Evolutionary conservation across 2,113 vertebrate genomes (phyloP).

Genomic region (sheep (Ovis aries)): DNA sequence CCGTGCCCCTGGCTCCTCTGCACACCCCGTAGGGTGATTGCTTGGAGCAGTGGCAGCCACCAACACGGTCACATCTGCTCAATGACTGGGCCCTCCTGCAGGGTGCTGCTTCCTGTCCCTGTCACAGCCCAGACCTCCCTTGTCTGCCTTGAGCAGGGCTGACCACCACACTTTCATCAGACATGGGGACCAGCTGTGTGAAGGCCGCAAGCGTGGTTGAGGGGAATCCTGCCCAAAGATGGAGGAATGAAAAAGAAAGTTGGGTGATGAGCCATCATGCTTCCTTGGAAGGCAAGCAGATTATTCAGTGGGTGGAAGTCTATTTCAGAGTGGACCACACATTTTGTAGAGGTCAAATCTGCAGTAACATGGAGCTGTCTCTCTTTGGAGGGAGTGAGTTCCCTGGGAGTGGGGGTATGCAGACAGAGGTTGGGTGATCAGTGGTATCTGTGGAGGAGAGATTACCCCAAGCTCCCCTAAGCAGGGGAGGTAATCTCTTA

Average conservation of each 20-base stretch:
- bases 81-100: neutral
- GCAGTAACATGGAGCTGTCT: neutral
- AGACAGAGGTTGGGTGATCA: neutral
- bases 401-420: neutral
- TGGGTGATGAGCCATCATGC: fast-evolving
- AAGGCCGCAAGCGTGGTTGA: neutral
- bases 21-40: neutral
- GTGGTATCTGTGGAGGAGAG: neutral
- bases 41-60: neutral
- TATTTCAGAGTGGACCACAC: neutral
- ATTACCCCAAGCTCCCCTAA: neutral
- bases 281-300: neutral
- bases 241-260: neutral
- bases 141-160: neutral
- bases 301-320: neutral
- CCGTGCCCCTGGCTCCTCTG: neutral
- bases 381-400: neutral
- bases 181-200: neutral
- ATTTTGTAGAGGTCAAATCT: neutral
- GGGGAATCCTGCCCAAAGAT: neutral
- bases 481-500: neutral
- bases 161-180: neutral
- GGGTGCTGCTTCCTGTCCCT: neutral
- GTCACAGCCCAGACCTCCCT: neutral
- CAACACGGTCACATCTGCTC: neutral